A percentile compares a stretch with the other conserved stretches of the same genome.
Conservation (phyloP, 1,140 invertebrate species). For the Trichonephila inaurata region DNA sequence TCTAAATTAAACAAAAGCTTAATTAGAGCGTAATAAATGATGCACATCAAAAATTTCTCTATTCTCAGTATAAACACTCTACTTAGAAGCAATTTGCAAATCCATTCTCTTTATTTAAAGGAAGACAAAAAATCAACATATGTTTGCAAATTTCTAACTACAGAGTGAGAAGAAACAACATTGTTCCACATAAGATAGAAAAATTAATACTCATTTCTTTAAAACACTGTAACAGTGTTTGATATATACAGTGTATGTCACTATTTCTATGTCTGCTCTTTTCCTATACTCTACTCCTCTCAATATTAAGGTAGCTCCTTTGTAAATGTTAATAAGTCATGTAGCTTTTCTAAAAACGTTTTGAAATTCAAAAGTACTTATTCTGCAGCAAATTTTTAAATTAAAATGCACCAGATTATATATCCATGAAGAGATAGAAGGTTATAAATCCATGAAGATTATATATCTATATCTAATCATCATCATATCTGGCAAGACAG, state of each 20-base stretch:
- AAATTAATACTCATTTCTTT: not conserved
- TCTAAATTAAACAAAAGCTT: not conserved
- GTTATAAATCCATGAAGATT: too few relatives aligned
- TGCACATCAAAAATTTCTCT: not conserved
- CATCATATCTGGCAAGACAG: too few relatives aligned
- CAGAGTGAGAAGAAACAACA: not conserved
- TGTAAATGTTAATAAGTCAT: not conserved
- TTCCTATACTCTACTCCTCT: not conserved
- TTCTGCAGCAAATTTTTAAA: too few relatives aligned
- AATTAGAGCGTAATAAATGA: not conserved
- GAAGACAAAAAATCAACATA: not conserved
- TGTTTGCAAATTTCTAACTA: not conserved
- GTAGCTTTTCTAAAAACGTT: not conserved
- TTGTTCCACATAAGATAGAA: not conserved
- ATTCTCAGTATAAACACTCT: not conserved
- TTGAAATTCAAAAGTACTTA: not conserved
- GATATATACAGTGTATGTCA: not conserved
- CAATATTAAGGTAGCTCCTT: not conserved
- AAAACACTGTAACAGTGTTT: not conserved
- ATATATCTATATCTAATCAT: too few relatives aligned
- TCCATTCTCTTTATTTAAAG: not conserved
- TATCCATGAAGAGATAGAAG: too few relatives aligned
- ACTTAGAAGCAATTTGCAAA: not conserved
- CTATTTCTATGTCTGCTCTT: not conserved
- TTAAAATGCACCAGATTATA: too few relatives aligned